Evolutionary conservation across 2,888 invertebrate species (phyloP).

Genomic region (Cephalotes varians): DNA sequence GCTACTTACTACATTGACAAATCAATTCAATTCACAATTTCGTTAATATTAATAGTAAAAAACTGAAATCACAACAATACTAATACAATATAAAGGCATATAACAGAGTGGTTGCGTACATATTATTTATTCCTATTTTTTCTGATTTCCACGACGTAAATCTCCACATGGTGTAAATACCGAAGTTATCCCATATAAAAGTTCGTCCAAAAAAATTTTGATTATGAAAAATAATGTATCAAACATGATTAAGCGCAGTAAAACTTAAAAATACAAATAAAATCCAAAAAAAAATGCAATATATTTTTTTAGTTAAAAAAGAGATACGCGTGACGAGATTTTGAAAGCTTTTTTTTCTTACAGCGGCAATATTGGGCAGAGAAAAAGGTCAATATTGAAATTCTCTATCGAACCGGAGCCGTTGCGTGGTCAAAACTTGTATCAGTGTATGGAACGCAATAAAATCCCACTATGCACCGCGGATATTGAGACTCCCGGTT

Average conservation of each 20-base stretch:
- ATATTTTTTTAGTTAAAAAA: neutral
- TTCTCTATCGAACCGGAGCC: neutral
- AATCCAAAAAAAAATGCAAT: neutral
- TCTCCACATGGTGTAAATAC: too few relatives aligned
- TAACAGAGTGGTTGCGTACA: too few relatives aligned
- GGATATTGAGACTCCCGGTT: constrained; percentile 31
- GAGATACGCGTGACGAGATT: neutral
- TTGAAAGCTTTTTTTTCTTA: neutral
- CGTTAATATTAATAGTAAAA: too few relatives aligned
- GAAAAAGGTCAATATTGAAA: constrained; percentile 9
- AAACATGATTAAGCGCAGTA: neutral
- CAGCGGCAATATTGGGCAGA: too few relatives aligned
- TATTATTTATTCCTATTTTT: too few relatives aligned
- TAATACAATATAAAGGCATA: too few relatives aligned
- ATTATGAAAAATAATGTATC: neutral
- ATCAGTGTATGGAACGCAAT: neutral
- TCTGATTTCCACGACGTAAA: too few relatives aligned
- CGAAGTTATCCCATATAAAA: too few relatives aligned
- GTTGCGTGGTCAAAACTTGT: neutral
- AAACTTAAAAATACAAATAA: neutral
- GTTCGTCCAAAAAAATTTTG: neutral
- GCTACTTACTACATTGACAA: too few relatives aligned
- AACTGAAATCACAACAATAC: too few relatives aligned
- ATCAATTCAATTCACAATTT: too few relatives aligned
- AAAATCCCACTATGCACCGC: neutral